Evolutionary conservation across 2,113 vertebrate species (phyloP), one percentile per base, ranked within the genome.

Genomic region (Platanista minor): DNA sequence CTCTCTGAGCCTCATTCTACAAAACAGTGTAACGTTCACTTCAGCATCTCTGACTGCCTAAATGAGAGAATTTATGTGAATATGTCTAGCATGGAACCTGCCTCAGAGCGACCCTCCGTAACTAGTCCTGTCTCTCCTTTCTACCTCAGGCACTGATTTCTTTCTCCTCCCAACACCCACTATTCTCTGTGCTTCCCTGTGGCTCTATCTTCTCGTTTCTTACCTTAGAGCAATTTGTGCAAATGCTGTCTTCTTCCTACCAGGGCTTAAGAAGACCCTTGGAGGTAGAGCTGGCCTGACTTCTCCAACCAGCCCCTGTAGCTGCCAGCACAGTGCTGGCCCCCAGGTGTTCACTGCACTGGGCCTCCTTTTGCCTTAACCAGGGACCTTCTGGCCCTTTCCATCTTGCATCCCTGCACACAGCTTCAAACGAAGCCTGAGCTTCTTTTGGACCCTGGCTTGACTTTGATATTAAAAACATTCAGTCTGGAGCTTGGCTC

Each of bases 381-480:
- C 39, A 20, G 17, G 0, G 0, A 39, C 43, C 23, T 8, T 36
- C 23, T 27, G 29, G 29, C 29, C n/a, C 52, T 74, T 62, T 71
- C 39, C 64, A n/a, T 72, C n/a, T 11, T 33, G 41, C 21, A 62
- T 39, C 20, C 41, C 59, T 23, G 2, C 1, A 66, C 10, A 85
- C 62, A 78, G 61, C 85, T 96, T 95, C 78, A 84, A 75, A 90
- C 80, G 59, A 59, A 94, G 69, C 13, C 54, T 78, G 43, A 52
- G 72, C 13, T 93, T 86, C 86, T 90, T 92, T 92, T 2, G 18
- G 74, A 49, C 21, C 25, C 49, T 75, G 33, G 27, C 11, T 85
- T 54, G 39, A 85, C 81, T 82, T 88, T 62, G 71, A 64, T 91
- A 77, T 66, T 88, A 97, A 97, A 96, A 96, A 21, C n/a, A 64